Conservation (phyloP, 2,797 vertebrate species). For the Sebastiscus albofasciatus region DNA sequence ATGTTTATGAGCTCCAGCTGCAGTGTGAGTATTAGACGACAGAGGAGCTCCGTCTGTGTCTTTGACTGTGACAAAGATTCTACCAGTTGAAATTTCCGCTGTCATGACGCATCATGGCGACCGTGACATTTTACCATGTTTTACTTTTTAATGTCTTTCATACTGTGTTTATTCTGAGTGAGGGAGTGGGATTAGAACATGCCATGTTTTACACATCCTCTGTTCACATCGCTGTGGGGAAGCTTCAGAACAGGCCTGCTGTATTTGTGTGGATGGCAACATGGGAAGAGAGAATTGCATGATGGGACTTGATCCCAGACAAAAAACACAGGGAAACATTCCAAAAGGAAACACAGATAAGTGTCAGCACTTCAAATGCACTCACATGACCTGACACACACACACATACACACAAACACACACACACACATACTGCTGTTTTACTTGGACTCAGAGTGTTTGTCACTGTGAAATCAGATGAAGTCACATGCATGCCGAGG, state of each 20-base stretch:
- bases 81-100: neutral
- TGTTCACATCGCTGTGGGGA: neutral
- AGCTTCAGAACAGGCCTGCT: slow-evolving; percentile 4
- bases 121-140: slow-evolving; percentile 6
- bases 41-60: neutral
- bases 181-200: slow-evolving; percentile 4
- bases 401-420: neutral
- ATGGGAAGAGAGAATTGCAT: slow-evolving; percentile 7
- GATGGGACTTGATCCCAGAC: neutral
- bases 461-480: slow-evolving; percentile 31
- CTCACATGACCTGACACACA: neutral
- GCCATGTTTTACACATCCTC: slow-evolving; percentile 1
- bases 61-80: neutral
- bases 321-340: neutral
- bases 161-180: neutral
- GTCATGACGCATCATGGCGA: neutral
- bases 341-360: neutral
- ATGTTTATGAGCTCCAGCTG: slow-evolving; percentile 6
- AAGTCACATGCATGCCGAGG: slow-evolving; percentile 18
- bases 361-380: too few species aligned
- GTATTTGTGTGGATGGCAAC: neutral
- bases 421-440: neutral
- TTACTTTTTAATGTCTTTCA: slow-evolving; percentile 15
- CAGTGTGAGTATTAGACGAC: neutral
- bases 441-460: neutral